These are phyloP conservation scores for Drosophila anomalata DNA, from an alignment of 2,888 invertebrate species.

Conservation along the genomic window DNA sequence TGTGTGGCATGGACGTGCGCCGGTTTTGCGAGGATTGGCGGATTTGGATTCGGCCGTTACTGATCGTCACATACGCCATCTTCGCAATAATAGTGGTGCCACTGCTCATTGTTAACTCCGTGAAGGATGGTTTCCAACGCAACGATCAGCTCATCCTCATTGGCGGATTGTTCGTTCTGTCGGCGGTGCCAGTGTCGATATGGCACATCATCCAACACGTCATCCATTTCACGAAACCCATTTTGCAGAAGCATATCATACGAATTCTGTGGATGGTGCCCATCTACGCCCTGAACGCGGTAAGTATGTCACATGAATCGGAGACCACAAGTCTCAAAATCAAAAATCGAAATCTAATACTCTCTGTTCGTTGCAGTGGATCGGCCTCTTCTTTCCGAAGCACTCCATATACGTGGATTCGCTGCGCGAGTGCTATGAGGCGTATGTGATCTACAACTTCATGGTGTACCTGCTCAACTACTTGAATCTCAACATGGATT, in stretches of 20 bases:
- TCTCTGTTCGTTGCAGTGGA: conserved; percentile 73
- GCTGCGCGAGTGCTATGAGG: conserved; percentile 97
- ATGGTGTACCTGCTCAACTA: conserved; percentile 97
- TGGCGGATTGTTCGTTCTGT: conserved; percentile 95
- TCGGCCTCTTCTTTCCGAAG: conserved; percentile 92
- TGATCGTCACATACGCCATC: conserved; percentile 91
- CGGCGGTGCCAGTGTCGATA: conserved; percentile 95
- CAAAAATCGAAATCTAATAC: conserved; percentile 33
- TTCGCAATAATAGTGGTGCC: conserved; percentile 94
- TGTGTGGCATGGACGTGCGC: conserved; percentile 78
- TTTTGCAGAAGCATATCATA: conserved; percentile 96
- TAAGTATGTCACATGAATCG: conserved; percentile 85
- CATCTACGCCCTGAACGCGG: conserved; percentile 97
- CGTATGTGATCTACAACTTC: conserved; percentile 98
- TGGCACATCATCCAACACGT: conserved; percentile 98
- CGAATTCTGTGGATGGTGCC: conserved; percentile 99
- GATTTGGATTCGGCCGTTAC: conserved; percentile 94
- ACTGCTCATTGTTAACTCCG: conserved; percentile 91
- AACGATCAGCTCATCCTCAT: conserved; percentile 92
- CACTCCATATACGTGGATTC: conserved; percentile 97
- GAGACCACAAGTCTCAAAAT: conserved; percentile 12
- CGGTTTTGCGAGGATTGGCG: conserved; percentile 87
- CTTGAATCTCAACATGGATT: conserved; percentile 93
- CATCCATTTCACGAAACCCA: conserved; percentile 96
- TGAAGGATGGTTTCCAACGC: conserved; percentile 90